Conservation (phyloP, 2,797 vertebrate genomes). For the Loris lydekkerianus region DNA sequence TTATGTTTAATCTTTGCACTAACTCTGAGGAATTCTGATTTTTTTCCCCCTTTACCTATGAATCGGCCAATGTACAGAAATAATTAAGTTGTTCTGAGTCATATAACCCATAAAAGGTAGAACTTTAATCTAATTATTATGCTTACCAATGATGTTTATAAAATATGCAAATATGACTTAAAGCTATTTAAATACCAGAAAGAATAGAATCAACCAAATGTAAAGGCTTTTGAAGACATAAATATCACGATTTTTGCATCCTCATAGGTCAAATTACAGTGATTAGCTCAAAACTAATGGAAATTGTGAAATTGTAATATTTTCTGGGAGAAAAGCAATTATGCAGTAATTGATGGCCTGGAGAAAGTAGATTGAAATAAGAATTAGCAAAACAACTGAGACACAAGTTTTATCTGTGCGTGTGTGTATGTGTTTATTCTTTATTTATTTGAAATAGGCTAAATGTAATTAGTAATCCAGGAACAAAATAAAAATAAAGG, state of each 20-base stretch:
- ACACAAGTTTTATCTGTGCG: neutral
- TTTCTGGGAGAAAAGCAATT: neutral
- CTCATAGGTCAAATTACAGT: neutral
- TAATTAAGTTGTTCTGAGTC: neutral
- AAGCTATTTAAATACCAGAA: constrained; percentile 4
- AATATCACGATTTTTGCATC: neutral
- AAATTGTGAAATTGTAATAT: constrained; percentile 16
- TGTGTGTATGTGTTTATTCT: neutral
- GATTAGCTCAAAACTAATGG: neutral
- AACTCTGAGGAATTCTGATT: neutral
- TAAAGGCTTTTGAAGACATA: neutral
- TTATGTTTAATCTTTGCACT: neutral
- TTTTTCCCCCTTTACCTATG: neutral
- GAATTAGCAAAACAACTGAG: neutral
- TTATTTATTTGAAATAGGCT: neutral
- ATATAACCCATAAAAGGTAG: neutral
- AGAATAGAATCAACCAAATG: constrained; percentile 9
- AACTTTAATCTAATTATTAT: constrained; percentile 26
- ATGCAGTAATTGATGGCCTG: neutral
- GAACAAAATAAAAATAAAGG: neutral
- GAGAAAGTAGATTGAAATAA: neutral
- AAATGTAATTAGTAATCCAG: neutral
- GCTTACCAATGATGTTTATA: neutral
- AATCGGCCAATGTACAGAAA: constrained; percentile 17
- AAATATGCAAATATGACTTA: neutral